Base-by-base conservation (phyloP, 2,113 vertebrate species). In the Canis aureus region DNA sequence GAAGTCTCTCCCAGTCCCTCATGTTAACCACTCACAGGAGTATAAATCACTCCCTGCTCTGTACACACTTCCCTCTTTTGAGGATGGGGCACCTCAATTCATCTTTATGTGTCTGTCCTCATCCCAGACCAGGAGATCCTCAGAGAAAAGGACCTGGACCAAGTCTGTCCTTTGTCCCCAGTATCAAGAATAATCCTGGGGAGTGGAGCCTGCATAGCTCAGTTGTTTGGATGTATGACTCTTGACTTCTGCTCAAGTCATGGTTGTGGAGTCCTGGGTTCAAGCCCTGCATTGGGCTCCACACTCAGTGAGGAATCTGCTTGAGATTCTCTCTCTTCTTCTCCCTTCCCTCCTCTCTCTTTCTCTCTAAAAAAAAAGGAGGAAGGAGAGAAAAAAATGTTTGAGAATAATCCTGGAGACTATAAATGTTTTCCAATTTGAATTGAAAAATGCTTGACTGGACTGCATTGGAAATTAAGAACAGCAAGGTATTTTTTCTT, bases 51-150 rank as follows among this genome's bases (percentile, higher is more conserved):
- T 3, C 35, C 11, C 19, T 20, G 27, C 4, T 25, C 5, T 0
- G 0, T 0, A 5, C 17, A 3, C 0, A 0, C 2, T 12, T 29
- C 43, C 32, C 17, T 23, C 15, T 29, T 29, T 5, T 25, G 16
- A 25, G 10, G 74, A 55, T 3, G 3, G 1, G 1, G 16, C n/a
- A 0, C 80, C 1, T 1, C 0, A 0, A 22, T 16, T 20, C 17
- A 32, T 19, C 0, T 66, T 17, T 0, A 6, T 4, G 0, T 1
- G 10, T 6, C 93, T 57, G 10, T 53, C 35, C 60, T 23, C 25
- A 27, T 15, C 8, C 35, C 8, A 59, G 79, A 38, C 35, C 13
- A 3, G 13, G 17, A 19, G 53, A 64, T 29, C 60, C 66, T 23
- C 23, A 27, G 15, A 53, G 49, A 32, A 17, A 6, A 27, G 22